These are phyloP conservation scores for Drosophila ogumai DNA, from an alignment of 1,140 invertebrate species.

Conservation along the genomic window DNA sequence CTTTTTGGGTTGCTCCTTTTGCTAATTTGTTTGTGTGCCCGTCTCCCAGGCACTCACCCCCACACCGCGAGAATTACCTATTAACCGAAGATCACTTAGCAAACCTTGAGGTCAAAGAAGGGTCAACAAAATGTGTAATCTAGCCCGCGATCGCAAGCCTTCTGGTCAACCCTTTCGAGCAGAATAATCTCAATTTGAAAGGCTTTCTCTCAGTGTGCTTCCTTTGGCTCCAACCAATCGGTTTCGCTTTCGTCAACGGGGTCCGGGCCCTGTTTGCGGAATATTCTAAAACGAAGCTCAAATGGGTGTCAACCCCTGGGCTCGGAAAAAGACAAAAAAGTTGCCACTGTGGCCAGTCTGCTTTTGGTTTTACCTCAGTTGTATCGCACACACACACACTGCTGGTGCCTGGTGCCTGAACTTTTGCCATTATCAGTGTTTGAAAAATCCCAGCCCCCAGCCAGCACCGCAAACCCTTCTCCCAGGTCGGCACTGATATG, in stretches of 20 bases:
- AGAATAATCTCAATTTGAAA: neutral
- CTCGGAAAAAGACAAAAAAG: conserved; percentile 44
- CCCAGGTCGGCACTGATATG: conserved; percentile 48
- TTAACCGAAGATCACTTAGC: neutral
- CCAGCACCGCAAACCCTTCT: conserved; percentile 16
- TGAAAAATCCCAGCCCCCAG: conserved; percentile 9
- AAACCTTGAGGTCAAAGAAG: rapidly evolving
- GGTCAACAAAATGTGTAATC: rapidly evolving
- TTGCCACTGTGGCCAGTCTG: conserved; percentile 48
- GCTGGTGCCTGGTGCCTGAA: conserved; percentile 27
- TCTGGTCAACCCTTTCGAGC: neutral
- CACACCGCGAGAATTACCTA: conserved; percentile 5
- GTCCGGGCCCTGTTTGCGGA: conserved; percentile 45
- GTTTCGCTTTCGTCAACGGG: conserved; percentile 49
- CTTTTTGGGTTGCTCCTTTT: conserved; percentile 73
- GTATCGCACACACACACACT: conserved; percentile 12
- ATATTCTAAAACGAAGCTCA: conserved; percentile 56
- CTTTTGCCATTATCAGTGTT: conserved; percentile 68
- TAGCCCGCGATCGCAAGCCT: neutral
- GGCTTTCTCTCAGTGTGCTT: conserved; percentile 5
- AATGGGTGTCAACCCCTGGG: conserved; percentile 75
- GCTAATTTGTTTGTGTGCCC: conserved; percentile 77
- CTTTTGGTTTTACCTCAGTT: conserved; percentile 49
- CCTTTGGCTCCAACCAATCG: conserved; percentile 16
- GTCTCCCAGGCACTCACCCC: conserved; percentile 29